A percentile compares a stretch with the other conserved stretches of the same genome.
Conservation (phyloP, 2,797 vertebrate species). For the Gymnoscopelus braueri region DNA sequence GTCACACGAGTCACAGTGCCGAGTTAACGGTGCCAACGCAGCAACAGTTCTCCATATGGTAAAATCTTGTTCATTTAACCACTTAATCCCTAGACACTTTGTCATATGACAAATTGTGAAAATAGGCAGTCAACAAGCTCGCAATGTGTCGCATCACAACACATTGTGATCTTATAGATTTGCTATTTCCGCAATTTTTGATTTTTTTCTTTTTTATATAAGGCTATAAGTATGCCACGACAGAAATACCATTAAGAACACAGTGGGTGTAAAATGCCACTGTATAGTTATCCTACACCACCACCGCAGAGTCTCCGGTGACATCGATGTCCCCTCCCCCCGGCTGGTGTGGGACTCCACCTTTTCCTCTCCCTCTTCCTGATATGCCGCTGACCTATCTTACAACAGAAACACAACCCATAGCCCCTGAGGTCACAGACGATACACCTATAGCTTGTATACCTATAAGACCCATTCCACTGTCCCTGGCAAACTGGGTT, state of each 20-base stretch:
- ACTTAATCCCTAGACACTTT: too few relatives aligned
- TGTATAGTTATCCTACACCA: conserved; percentile 39
- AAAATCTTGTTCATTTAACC: too few relatives aligned
- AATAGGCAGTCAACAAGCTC: too few relatives aligned
- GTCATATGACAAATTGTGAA: too few relatives aligned
- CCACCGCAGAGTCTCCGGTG: conserved; percentile 29
- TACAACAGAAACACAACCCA: conserved; percentile 9
- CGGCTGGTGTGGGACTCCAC: conserved; percentile 22
- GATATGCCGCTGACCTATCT: not conserved
- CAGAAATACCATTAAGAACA: conserved; percentile 7
- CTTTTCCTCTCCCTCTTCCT: not conserved
- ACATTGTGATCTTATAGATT: too few relatives aligned
- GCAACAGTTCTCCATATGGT: conserved; percentile 32
- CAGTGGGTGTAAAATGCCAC: conserved; percentile 31
- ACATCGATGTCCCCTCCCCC: conserved; percentile 23
- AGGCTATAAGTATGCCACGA: conserved; percentile 13
- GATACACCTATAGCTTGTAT: not conserved
- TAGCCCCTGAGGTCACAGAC: conserved; percentile 5
- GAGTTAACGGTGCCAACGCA: conserved; percentile 45
- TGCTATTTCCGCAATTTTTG: too few relatives aligned
- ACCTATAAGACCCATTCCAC: not conserved
- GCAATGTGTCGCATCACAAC: too few relatives aligned
- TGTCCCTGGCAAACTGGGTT: conserved; percentile 12
- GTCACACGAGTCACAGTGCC: conserved; percentile 39
- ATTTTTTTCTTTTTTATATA: too few relatives aligned